Evolutionary conservation across 2,888 invertebrate genomes (phyloP).

Genomic region (Cephus nigrinus): DNA sequence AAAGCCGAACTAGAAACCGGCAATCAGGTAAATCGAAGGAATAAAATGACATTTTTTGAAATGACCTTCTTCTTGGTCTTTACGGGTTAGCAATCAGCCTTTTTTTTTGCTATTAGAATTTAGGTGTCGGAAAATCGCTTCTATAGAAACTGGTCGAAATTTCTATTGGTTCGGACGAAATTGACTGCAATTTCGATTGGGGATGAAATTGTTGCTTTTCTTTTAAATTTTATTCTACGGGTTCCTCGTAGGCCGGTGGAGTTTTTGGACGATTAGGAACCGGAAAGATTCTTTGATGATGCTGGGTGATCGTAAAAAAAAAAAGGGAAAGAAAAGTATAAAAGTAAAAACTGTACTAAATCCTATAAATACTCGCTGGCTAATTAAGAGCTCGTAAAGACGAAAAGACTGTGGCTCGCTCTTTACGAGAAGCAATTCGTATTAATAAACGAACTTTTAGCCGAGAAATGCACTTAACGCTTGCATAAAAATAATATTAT

Average conservation of each 20-base stretch:
- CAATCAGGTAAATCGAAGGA: background rate
- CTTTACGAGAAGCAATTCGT: conserved; percentile 53
- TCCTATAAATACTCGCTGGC: conserved; percentile 25
- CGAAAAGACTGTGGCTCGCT: conserved; percentile 21
- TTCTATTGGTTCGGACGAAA: background rate
- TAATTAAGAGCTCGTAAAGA: conserved; percentile 46
- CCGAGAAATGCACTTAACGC: conserved; percentile 33
- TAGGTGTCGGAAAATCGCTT: background rate
- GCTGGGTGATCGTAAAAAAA: background rate
- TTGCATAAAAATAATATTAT: conserved; percentile 41
- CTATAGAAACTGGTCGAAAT: background rate
- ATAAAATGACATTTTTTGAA: background rate
- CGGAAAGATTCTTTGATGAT: background rate
- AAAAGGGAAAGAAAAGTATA: background rate
- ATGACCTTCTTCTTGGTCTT: background rate
- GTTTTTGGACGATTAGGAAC: background rate
- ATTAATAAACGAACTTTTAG: conserved; percentile 57
- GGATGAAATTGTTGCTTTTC: background rate
- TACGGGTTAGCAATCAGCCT: background rate
- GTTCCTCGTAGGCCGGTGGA: background rate
- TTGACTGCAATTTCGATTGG: background rate
- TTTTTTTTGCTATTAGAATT: background rate
- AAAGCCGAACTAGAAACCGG: conserved; percentile 27
- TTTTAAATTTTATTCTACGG: background rate
- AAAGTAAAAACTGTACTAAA: background rate